Percentiles rank a stretch among this genome's conserved stretches.
These are phyloP conservation scores for Drosophila pseudoobscura DNA, from an alignment of 1,140 invertebrate genomes.

Conservation along the genomic window DNA sequence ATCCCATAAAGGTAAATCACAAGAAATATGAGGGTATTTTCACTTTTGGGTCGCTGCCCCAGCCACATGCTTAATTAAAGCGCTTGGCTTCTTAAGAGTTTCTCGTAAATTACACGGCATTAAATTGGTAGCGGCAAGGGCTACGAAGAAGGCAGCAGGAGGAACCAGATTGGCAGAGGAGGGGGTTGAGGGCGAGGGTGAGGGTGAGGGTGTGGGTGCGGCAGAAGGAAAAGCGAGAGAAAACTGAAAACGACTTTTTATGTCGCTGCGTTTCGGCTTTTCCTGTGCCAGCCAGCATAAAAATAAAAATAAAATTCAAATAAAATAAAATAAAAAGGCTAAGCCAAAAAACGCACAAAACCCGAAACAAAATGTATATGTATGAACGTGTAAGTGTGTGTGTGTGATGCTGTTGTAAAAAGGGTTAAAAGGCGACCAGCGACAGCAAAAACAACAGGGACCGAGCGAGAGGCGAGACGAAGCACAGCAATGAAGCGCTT, in stretches of 20 bases:
- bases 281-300: conserved; percentile 57
- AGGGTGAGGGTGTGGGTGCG: not conserved
- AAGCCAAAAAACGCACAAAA: conserved; percentile 74
- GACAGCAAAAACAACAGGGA: conserved; percentile 29
- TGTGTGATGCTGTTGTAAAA: conserved; percentile 45
- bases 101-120: conserved; percentile 79
- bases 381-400: not conserved
- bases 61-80: conserved; percentile 81
- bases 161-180: conserved; percentile 4
- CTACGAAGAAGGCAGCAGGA: not conserved
- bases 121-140: conserved; percentile 58
- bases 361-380: conserved; percentile 61
- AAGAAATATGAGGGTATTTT: conserved; percentile 81
- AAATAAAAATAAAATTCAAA: conserved; percentile 82
- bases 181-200: not conserved
- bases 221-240: conserved; percentile 23
- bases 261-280: conserved; percentile 59
- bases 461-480: not conserved
- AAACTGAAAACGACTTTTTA: conserved; percentile 80
- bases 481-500: conserved; percentile 73
- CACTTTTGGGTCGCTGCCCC: conserved; percentile 78
- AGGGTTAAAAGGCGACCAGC: conserved; percentile 68
- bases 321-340: conserved; percentile 79
- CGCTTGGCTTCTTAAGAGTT: conserved; percentile 79
- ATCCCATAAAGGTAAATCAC: conserved; percentile 78